Evolutionary conservation across 2,797 vertebrate species (phyloP).

Genomic region (Cuculus canorus): DNA sequence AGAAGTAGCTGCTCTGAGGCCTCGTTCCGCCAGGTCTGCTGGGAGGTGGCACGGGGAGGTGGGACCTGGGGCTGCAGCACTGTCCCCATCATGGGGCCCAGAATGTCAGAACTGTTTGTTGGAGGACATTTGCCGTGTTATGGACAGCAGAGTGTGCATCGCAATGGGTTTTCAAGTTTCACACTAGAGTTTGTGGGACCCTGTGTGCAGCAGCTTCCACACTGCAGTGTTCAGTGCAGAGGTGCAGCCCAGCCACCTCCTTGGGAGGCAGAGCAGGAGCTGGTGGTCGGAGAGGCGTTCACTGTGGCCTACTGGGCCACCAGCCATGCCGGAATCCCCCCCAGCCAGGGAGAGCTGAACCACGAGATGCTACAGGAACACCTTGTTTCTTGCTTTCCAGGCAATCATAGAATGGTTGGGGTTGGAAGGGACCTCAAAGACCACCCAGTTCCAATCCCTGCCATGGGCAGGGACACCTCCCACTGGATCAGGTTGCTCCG

Average conservation of each 20-base stretch:
- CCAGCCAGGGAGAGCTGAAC: background rate
- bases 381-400: background rate
- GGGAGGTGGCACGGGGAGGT: background rate
- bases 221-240: fast-evolving
- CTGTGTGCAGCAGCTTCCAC: fast-evolving
- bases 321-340: background rate
- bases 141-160: fast-evolving
- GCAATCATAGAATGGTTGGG: background rate
- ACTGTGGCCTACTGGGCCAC: no score
- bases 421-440: no score
- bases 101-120: fast-evolving
- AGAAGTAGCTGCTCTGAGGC: background rate
- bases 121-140: fast-evolving
- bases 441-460: no score
- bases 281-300: background rate
- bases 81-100: background rate
- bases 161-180: fast-evolving
- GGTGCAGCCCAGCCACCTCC: background rate
- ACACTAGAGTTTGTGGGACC: background rate
- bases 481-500: no score
- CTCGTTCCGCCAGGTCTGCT: background rate
- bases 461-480: no score
- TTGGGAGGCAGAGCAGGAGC: background rate
- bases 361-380: background rate
- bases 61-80: background rate